phyloP scores from a whole-genome alignment of 2,113 vertebrate species.

The Tonatia bakeri region DNA sequence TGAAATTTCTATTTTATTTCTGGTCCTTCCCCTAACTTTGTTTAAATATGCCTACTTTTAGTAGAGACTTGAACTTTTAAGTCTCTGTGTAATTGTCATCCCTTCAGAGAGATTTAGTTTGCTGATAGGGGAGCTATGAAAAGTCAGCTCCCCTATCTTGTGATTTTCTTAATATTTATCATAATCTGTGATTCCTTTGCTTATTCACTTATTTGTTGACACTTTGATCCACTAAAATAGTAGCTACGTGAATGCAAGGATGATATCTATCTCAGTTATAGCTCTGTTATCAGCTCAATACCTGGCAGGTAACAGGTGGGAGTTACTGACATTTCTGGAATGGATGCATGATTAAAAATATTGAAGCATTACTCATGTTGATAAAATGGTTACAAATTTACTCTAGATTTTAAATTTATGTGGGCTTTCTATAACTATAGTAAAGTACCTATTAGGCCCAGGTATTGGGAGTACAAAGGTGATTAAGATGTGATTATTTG shows the following conservation, averaged over 20 bases:
- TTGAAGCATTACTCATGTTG: constrained; percentile 1
- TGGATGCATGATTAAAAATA: neutral
- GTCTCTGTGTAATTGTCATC: neutral
- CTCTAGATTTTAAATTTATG: neutral
- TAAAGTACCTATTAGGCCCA: neutral
- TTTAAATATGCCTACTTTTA: constrained; percentile 7
- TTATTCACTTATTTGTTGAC: neutral
- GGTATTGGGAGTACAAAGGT: neutral
- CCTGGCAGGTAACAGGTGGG: neutral
- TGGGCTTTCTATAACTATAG: neutral
- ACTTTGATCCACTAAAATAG: neutral
- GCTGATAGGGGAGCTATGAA: no score
- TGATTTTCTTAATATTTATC: neutral
- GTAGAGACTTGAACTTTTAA: neutral
- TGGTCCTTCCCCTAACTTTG: neutral
- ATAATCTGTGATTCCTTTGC: neutral
- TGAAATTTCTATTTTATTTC: neutral
- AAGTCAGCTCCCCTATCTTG: neutral
- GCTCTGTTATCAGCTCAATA: neutral
- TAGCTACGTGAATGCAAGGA: neutral
- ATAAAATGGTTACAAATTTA: neutral
- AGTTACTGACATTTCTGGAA: neutral
- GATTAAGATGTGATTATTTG: neutral
- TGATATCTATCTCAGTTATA: neutral
- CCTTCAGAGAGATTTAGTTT: constrained; percentile 25